Evolutionary conservation across 2,888 invertebrate species (phyloP), one percentile per base, ranked within the genome.

Genomic region (Chesias legatella): DNA sequence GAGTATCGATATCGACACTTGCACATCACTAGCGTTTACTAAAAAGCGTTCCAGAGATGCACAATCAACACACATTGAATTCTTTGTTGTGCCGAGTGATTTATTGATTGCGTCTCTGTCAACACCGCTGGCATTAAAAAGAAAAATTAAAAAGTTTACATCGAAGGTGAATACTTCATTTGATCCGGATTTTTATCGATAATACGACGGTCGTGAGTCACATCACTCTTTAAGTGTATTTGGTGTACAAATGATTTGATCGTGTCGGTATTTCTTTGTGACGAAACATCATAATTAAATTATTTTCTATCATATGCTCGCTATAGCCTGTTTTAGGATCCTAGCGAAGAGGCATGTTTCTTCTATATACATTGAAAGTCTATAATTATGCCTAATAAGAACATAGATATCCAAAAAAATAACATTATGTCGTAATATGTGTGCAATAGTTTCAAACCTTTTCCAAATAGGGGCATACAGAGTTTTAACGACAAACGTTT

Each of bases 31-130:
- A 72, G 43, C 39, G 47, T 53, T 67, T 67, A 80, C 75, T 79
- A 78, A 83, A 83, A 82, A 76, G 77, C 79, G 74, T 75, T 80
- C 76, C 72, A 78, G 77, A 83, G 81, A 79, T 76, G 79, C 80
- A 88, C 85, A 88, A 88, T 88, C 86, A 86, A 82, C 84, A 81
- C 84, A 84, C 85, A 86, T 85, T 86, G 82, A 88, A 81, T 68
- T 73, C 81, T 80, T 85, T 86, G 82, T 85, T 65, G 68, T 58
- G 59, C 67, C 75, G 76, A 84, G 83, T 88, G 86, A 88, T 88
- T 88, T 88, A 88, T 88, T 85, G 88, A 88, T 84, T 81, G 79
- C 84, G 76, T 80, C 81, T 85, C 86, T 88, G 88, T 88, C 88
- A 88, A 86, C 88, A 86, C 79, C 63, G 69, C 77, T 69, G 77